A percentile compares a stretch with the other conserved stretches of the same genome.
Conservation (phyloP, 1,140 invertebrate genomes). For the Hetaerina americana region DNA sequence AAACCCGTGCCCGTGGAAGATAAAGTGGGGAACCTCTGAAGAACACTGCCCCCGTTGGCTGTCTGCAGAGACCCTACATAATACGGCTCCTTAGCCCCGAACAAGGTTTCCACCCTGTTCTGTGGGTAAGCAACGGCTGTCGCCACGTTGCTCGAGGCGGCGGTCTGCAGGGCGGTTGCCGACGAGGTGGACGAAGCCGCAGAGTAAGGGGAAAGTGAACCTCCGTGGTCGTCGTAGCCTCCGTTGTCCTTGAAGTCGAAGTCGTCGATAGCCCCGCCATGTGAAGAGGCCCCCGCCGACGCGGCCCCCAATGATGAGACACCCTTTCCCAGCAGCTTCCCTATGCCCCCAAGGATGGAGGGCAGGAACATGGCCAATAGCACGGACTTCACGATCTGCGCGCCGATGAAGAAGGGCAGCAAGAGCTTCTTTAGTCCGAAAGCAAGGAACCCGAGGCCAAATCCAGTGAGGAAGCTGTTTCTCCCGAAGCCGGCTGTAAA, state of each 20-base stretch:
- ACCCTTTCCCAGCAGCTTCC: constrained; percentile 62
- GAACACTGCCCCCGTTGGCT: background rate
- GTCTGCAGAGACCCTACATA: background rate
- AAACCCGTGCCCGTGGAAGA: background rate
- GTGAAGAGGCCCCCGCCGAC: constrained; percentile 22
- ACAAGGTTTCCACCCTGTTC: background rate
- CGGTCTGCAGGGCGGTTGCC: background rate
- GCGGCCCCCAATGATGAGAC: constrained; percentile 17
- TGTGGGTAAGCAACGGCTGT: constrained; percentile 1
- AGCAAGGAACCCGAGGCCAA: constrained; percentile 55
- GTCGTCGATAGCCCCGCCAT: constrained; percentile 37
- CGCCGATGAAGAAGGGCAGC: constrained; percentile 58
- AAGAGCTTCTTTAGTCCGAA: constrained; percentile 68
- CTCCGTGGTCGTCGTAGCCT: background rate
- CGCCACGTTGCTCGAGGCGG: background rate
- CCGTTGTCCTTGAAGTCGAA: constrained; percentile 49
- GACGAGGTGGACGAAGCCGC: background rate
- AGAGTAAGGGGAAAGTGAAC: background rate
- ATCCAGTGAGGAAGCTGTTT: constrained; percentile 51
- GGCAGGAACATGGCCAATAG: constrained; percentile 67
- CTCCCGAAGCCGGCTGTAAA: constrained; percentile 34
- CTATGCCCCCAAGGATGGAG: constrained; percentile 62
- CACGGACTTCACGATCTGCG: constrained; percentile 65
- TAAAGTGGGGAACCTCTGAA: background rate
- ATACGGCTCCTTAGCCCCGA: background rate